Percentiles rank a stretch among this genome's conserved stretches.
Conservation (phyloP, 2,113 vertebrate genomes). For the Chascanopsetta lugubris region DNA sequence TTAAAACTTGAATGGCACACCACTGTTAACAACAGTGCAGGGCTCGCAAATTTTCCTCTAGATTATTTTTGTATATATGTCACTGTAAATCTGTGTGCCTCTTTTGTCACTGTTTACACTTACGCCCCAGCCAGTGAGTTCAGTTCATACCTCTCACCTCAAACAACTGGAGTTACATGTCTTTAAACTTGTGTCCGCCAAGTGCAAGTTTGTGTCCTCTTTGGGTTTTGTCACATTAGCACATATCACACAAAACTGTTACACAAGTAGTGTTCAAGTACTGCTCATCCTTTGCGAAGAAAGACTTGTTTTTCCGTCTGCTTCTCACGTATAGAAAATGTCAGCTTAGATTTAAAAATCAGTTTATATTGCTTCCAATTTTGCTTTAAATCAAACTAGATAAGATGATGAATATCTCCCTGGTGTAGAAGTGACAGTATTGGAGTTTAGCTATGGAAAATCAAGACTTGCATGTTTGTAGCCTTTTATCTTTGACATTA, state of each 20-base stretch:
- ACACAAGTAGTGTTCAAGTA: background rate
- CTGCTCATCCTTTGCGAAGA: background rate
- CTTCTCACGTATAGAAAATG: too few species aligned
- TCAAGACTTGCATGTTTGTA: too few species aligned
- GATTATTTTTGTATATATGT: constrained; percentile 30
- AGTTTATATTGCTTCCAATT: too few species aligned
- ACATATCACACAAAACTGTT: background rate
- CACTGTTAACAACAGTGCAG: constrained; percentile 16
- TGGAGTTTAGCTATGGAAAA: background rate
- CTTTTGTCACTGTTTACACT: too few species aligned
- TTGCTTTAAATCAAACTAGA: background rate
- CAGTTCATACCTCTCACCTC: too few species aligned
- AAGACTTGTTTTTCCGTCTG: background rate
- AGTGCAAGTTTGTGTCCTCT: background rate
- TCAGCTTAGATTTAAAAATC: too few species aligned
- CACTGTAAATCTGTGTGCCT: constrained; percentile 29
- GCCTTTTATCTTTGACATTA: background rate
- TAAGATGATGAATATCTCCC: too few species aligned
- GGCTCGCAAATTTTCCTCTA: constrained; percentile 25
- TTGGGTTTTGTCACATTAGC: background rate
- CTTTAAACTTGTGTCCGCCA: constrained; percentile 9
- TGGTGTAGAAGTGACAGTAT: too few species aligned
- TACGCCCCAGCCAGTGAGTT: too few species aligned
- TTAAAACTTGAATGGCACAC: constrained; percentile 25
- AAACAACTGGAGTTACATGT: too few species aligned